These are phyloP conservation scores for Nothura maculosa DNA, from an alignment of 2,797 vertebrate species.

Conservation along the genomic window DNA sequence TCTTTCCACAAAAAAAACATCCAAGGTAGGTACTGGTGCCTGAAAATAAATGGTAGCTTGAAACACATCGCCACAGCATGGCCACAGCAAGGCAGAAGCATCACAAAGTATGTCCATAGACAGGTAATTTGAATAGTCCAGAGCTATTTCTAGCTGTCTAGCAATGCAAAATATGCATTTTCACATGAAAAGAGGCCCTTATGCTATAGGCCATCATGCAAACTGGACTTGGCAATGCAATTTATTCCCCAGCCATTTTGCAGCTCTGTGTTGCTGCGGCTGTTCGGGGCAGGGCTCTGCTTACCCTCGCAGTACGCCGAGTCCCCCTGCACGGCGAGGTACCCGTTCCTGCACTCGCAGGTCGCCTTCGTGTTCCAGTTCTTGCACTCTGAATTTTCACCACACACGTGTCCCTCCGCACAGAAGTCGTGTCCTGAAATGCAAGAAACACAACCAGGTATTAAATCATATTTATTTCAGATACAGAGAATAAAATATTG, in stretches of 20 bases:
- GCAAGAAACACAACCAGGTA: background rate
- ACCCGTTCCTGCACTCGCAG: slow-evolving; percentile 93
- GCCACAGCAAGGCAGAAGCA: background rate
- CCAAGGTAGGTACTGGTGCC: background rate
- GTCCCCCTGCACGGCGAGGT: slow-evolving; percentile 90
- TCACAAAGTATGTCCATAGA: rapidly evolving
- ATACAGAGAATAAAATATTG: background rate
- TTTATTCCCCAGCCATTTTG: background rate
- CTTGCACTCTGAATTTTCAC: slow-evolving; percentile 94
- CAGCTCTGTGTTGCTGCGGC: background rate
- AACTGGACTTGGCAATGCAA: background rate
- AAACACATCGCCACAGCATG: rapidly evolving
- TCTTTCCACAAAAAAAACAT: background rate
- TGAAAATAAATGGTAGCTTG: background rate
- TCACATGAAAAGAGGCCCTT: background rate
- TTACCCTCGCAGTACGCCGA: slow-evolving; percentile 95
- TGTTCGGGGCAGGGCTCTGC: background rate
- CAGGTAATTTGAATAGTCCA: background rate
- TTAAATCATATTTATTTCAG: background rate
- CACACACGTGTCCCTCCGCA: slow-evolving; percentile 91
- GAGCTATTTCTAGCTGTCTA: background rate
- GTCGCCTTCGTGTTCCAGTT: slow-evolving; percentile 93
- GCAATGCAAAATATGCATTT: background rate
- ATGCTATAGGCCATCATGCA: background rate
- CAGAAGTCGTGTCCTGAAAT: slow-evolving; percentile 95